Percentiles rank a stretch among this genome's conserved stretches.
Evolutionary conservation across 2,113 vertebrate species (phyloP).

Genomic region (Megatriorchis doriae): DNA sequence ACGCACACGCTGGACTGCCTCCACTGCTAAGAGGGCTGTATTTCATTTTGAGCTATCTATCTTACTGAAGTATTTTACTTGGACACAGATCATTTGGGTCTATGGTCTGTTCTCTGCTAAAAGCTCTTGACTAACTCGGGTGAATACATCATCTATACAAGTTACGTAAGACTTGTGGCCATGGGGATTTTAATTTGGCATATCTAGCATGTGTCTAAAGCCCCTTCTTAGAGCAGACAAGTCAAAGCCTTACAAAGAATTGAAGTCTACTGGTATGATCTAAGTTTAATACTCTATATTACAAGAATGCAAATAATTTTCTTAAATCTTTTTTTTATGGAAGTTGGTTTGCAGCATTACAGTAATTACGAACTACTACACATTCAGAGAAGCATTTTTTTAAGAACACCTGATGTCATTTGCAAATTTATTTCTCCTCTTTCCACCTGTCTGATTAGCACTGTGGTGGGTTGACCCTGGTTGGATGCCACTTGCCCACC

Average conservation of each 20-base stretch:
- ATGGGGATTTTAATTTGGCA: neutral
- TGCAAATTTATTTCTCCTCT: neutral
- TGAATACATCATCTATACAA: neutral
- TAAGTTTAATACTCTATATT: neutral
- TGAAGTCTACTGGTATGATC: neutral
- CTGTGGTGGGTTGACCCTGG: too few species aligned
- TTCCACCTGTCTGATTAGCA: neutral
- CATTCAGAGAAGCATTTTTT: neutral
- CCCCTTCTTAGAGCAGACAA: neutral
- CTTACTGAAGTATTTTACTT: neutral
- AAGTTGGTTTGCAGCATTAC: neutral
- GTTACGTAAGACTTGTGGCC: neutral
- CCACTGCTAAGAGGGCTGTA: neutral
- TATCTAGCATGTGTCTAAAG: neutral
- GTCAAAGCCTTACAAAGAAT: neutral
- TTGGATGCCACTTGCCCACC: too few species aligned
- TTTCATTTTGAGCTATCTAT: neutral
- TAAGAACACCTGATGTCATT: neutral
- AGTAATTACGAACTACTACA: neutral
- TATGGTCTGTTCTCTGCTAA: neutral
- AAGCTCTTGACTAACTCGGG: neutral
- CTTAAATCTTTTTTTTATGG: neutral
- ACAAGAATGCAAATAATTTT: neutral
- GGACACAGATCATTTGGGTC: neutral
- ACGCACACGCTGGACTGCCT: fast-evolving